Percentiles rank a stretch among this genome's conserved stretches.
These are phyloP conservation scores for Semotilus atromaculatus DNA, from an alignment of 2,797 vertebrate species.

Conservation along the genomic window DNA sequence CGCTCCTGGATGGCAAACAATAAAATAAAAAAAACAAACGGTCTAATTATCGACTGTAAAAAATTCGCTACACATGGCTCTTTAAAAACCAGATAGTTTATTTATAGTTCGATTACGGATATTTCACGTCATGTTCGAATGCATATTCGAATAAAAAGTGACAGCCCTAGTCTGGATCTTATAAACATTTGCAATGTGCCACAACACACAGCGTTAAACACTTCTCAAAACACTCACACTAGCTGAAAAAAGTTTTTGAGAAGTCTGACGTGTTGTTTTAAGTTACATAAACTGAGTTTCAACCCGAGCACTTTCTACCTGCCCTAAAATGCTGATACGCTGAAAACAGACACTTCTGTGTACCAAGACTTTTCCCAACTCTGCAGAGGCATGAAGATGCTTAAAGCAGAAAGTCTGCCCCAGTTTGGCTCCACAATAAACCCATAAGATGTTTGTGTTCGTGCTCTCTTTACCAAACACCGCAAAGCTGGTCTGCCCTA, in stretches of 20 bases:
- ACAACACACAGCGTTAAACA: neutral
- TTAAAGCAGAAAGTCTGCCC: constrained; percentile 50
- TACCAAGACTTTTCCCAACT: constrained; percentile 1
- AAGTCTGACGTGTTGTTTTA: constrained; percentile 1
- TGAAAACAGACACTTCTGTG: constrained; percentile 12
- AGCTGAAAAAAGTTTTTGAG: neutral
- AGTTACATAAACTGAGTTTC: constrained; percentile 3
- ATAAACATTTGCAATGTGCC: neutral
- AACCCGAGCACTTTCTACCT: constrained; percentile 2
- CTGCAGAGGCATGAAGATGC: constrained; percentile 41
- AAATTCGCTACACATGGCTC: no score
- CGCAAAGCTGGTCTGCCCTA: constrained; percentile 33
- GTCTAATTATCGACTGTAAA: no score
- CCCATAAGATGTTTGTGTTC: constrained; percentile 45
- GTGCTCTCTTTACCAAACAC: constrained; percentile 30
- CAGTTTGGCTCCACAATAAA: constrained; percentile 48
- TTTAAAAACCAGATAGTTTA: no score
- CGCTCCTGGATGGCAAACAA: no score
- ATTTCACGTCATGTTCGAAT: no score
- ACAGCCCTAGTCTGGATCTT: no score
- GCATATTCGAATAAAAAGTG: no score
- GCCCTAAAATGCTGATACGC: constrained; percentile 20
- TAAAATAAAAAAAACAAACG: no score
- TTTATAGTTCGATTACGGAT: no score
- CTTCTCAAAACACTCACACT: neutral